phyloP scores from a whole-genome alignment of 2,888 invertebrate species.

The Elmis aenea region DNA sequence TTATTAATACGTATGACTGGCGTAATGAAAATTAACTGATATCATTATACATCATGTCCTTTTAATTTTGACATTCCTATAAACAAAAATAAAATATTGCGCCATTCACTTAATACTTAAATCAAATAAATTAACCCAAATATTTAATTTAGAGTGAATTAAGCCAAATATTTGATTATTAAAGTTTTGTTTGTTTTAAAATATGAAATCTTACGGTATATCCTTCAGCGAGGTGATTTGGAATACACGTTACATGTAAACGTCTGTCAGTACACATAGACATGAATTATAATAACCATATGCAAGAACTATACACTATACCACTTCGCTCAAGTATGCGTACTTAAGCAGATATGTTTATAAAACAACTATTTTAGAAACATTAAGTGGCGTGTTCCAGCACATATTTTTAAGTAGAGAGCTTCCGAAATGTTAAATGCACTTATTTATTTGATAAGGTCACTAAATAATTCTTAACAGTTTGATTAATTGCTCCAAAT shows the following conservation, averaged over 20 bases:
- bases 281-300: constrained; percentile 34
- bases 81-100: no score
- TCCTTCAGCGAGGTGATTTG: constrained; percentile 24
- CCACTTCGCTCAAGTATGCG: constrained; percentile 32
- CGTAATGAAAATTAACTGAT: no score
- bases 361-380: constrained; percentile 34
- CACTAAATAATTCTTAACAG: constrained; percentile 11
- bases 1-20: no score
- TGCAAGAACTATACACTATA: constrained; percentile 29
- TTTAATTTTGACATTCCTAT: no score
- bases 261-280: constrained; percentile 20
- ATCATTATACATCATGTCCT: no score
- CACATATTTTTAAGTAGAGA: constrained; percentile 22
- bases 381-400: constrained; percentile 29
- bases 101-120: no score
- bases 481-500: constrained; percentile 8
- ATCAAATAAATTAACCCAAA: no score
- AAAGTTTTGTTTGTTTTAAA: constrained; percentile 9
- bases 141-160: no score
- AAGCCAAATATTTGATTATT: constrained; percentile 15
- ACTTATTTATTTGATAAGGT: constrained; percentile 12
- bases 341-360: constrained; percentile 34
- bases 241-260: constrained; percentile 19
- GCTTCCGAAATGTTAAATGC: constrained; percentile 22
- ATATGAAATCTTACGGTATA: constrained; percentile 12